A percentile compares a stretch with the other conserved stretches of the same genome.
phyloP scores from a whole-genome alignment of 2,888 invertebrate genomes.

The Mimachlamys varia region DNA sequence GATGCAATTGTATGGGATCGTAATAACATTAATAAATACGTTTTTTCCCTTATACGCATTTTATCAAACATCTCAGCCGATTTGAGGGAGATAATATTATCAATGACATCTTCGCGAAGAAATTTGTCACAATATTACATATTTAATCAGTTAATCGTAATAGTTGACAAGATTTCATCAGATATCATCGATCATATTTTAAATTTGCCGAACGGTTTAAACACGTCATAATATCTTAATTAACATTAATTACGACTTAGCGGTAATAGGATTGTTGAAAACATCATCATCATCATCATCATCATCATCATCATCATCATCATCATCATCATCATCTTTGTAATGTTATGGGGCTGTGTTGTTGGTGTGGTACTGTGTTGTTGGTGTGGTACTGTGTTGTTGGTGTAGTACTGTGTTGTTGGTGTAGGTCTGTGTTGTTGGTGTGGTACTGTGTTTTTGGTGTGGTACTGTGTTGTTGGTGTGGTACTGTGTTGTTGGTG shows the following conservation, averaged over 20 bases:
- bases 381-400: neutral
- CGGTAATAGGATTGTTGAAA: neutral
- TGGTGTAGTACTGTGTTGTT: neutral
- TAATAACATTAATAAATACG: conserved; percentile 23
- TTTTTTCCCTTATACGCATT: neutral
- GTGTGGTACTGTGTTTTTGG: neutral
- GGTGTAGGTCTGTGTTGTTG: neutral
- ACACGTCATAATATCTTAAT: neutral
- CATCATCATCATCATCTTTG: too few relatives aligned
- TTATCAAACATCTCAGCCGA: neutral
- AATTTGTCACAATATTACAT: neutral
- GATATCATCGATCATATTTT: neutral
- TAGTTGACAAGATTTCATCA: neutral
- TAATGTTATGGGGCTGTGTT: too few relatives aligned
- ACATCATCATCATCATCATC: too few relatives aligned
- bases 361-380: too few relatives aligned
- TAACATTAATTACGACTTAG: neutral
- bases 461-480: neutral
- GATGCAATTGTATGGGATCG: neutral
- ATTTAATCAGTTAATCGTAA: neutral
- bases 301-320: too few relatives aligned
- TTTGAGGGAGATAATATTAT: neutral
- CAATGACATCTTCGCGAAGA: neutral
- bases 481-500: neutral
- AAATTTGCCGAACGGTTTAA: neutral